Conservation (phyloP, 2,113 vertebrate species). For the Copsychus sechellarum region DNA sequence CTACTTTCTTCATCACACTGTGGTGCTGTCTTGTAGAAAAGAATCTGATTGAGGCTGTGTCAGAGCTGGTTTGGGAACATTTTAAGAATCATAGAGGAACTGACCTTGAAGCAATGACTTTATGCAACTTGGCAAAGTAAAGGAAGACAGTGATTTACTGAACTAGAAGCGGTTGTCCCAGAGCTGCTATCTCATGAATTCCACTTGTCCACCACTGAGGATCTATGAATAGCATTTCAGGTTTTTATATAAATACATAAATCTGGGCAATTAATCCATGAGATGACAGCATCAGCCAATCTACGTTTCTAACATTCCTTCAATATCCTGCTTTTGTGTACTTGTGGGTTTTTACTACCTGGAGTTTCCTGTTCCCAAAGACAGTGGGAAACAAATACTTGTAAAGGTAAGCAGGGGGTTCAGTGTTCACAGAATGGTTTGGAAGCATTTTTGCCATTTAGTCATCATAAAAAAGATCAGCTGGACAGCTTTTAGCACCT, state of each 20-base stretch:
- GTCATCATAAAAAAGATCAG: not conserved
- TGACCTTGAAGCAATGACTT: not conserved
- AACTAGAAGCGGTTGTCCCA: not conserved
- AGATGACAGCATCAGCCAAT: fast-evolving
- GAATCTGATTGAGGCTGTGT: not conserved
- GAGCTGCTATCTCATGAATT: not conserved
- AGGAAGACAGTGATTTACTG: not conserved
- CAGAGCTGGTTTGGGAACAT: not conserved
- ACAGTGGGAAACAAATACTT: not conserved
- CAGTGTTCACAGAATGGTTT: not conserved
- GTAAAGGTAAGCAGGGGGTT: not conserved
- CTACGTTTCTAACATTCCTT: not conserved
- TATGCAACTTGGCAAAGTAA: not conserved
- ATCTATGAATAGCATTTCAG: not conserved
- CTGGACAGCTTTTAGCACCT: not conserved
- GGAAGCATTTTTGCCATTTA: not conserved
- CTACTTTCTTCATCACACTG: not conserved
- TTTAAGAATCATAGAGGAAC: not conserved
- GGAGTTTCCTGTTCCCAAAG: not conserved
- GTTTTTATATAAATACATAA: not conserved
- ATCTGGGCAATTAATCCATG: not conserved
- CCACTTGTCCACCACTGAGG: not conserved
- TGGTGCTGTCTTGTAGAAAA: not conserved
- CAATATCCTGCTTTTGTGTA: not conserved
- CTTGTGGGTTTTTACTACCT: not conserved